phyloP scores from a whole-genome alignment of 2,888 invertebrate genomes.

The Eudemis profundana region DNA sequence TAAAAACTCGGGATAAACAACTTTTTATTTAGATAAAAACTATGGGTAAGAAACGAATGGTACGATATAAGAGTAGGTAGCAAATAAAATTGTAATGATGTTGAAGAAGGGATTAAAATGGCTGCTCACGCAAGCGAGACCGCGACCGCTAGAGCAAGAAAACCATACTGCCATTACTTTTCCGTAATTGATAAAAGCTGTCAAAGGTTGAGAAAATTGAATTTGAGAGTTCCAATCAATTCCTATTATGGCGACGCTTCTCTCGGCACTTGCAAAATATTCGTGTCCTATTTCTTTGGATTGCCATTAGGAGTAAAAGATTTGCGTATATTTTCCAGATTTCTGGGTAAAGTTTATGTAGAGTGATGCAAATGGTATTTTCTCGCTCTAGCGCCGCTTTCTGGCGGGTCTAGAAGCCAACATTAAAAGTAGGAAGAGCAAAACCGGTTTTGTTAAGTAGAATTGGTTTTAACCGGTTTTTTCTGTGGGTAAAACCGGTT shows the following conservation, averaged over 20 bases:
- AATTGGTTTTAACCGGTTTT: not conserved
- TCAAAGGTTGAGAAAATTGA: not conserved
- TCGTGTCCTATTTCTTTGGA: not conserved
- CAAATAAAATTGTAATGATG: constrained; percentile 59
- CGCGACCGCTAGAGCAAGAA: constrained; percentile 1
- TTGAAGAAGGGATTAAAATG: constrained; percentile 45
- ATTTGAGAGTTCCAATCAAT: not conserved
- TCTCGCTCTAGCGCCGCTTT: not conserved
- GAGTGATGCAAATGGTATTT: not conserved
- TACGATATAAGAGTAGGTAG: constrained; percentile 73
- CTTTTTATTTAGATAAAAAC: constrained; percentile 61
- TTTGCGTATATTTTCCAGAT: not conserved
- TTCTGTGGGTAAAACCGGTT: not conserved
- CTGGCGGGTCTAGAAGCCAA: not conserved
- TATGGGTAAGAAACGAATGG: constrained; percentile 53
- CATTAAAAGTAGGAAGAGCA: not conserved
- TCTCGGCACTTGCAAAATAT: not conserved
- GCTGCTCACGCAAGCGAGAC: constrained; percentile 8
- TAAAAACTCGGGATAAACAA: constrained; percentile 51
- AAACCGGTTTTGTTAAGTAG: not conserved
- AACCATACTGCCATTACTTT: not conserved
- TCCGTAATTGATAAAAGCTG: not conserved
- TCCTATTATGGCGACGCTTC: not conserved
- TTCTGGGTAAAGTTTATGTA: too few relatives aligned
- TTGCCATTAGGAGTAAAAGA: not conserved